A percentile compares a stretch with the other conserved stretches of the same genome.
phyloP scores from a whole-genome alignment of 2,113 vertebrate genomes.

The Coreoperca whiteheadi region DNA sequence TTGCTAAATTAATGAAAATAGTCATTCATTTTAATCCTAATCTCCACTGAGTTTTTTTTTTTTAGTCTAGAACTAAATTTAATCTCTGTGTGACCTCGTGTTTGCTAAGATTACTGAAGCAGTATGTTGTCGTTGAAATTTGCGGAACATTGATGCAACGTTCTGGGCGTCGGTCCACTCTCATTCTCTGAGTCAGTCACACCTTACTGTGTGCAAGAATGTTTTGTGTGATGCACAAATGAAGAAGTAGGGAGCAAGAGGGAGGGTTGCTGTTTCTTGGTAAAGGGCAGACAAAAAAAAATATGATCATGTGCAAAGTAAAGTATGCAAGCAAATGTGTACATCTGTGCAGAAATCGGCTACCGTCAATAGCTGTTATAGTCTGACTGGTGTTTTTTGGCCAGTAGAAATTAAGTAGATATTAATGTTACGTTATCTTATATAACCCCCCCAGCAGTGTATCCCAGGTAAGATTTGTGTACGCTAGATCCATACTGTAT shows the following conservation, averaged over 20 bases:
- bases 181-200: constrained; percentile 39
- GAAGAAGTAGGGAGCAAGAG: constrained; percentile 6
- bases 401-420: neutral
- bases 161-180: constrained; percentile 34
- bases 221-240: constrained; percentile 28
- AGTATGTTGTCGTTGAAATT: constrained; percentile 8
- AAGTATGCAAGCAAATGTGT: constrained; percentile 8
- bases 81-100: neutral
- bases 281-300: neutral
- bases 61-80: neutral
- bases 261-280: neutral
- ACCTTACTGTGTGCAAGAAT: constrained; percentile 4
- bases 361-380: neutral
- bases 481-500: neutral
- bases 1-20: too few species aligned
- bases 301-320: neutral
- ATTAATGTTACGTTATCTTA: neutral
- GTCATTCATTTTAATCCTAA: too few species aligned
- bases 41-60: neutral
- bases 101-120: neutral
- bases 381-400: neutral
- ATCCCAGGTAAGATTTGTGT: neutral
- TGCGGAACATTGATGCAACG: constrained; percentile 28
- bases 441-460: neutral
- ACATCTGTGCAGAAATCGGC: neutral